These are phyloP conservation scores for Leptopilina syphax DNA, from an alignment of 2,888 invertebrate species.

Conservation along the genomic window DNA sequence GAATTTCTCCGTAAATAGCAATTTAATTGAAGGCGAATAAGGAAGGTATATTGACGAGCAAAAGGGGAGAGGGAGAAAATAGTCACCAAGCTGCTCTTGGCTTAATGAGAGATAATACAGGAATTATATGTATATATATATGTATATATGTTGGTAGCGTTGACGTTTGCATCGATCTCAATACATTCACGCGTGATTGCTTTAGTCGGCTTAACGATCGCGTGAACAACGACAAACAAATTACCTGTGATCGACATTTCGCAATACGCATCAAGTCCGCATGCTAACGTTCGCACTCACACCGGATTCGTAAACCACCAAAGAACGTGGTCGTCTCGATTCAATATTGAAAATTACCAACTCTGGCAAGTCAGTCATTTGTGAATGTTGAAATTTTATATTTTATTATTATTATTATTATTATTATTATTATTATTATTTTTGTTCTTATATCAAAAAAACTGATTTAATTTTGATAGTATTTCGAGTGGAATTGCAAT, in stretches of 20 bases:
- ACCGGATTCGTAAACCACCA: not conserved
- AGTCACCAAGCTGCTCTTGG: slow-evolving; percentile 15
- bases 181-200: slow-evolving; percentile 61
- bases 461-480: too few species aligned
- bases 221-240: slow-evolving; percentile 58
- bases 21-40: not conserved
- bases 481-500: too few species aligned
- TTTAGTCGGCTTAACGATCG: slow-evolving; percentile 65
- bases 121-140: slow-evolving; percentile 52
- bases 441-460: too few species aligned
- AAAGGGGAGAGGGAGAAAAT: not conserved
- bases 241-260: slow-evolving; percentile 61
- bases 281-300: slow-evolving; percentile 21
- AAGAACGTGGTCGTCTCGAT: not conserved
- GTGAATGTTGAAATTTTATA: not conserved
- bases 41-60: not conserved
- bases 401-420: not conserved
- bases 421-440: not conserved
- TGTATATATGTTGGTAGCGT: slow-evolving; percentile 39
- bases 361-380: not conserved
- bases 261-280: slow-evolving; percentile 28
- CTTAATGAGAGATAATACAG: slow-evolving; percentile 63
- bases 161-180: slow-evolving; percentile 59
- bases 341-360: slow-evolving; percentile 5
- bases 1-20: not conserved